Percentiles rank a stretch among this genome's conserved stretches.
Conservation (phyloP, 2,797 vertebrate genomes). For the Nannoperca australis region DNA sequence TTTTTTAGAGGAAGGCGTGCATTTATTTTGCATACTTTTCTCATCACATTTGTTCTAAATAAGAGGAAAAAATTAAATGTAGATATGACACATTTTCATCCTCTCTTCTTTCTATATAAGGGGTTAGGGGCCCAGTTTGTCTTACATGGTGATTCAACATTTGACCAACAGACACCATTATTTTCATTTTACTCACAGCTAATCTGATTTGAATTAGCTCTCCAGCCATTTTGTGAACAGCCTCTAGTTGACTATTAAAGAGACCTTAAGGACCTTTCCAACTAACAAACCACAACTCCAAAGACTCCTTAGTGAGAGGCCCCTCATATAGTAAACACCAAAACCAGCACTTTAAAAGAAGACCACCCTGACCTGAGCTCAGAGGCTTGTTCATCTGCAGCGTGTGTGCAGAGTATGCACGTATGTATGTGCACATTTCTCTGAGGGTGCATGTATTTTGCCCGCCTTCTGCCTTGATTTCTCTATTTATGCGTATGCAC, state of each 20-base stretch:
- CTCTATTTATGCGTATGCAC: not conserved
- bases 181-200: constrained; percentile 8
- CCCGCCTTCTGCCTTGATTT: not conserved
- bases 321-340: constrained; percentile 74
- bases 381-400: constrained; percentile 51
- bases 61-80: not conserved
- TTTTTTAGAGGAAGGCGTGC: not conserved
- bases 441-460: not conserved
- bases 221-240: constrained; percentile 20
- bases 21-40: not conserved
- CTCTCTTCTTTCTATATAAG: not conserved
- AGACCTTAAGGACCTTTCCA: constrained; percentile 40
- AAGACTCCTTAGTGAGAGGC: constrained; percentile 68
- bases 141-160: not conserved
- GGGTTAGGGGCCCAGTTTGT: not conserved
- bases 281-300: constrained; percentile 71
- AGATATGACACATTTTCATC: not conserved
- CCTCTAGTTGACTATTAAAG: constrained; percentile 45
- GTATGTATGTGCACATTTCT: not conserved
- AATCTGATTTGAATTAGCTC: constrained; percentile 57
- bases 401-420: not conserved
- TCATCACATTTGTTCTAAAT: not conserved
- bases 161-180: not conserved
- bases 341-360: constrained; percentile 62
- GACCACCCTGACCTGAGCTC: constrained; percentile 68